Conservation (phyloP, 2,888 invertebrate species). For the Nymphalis urticae region DNA sequence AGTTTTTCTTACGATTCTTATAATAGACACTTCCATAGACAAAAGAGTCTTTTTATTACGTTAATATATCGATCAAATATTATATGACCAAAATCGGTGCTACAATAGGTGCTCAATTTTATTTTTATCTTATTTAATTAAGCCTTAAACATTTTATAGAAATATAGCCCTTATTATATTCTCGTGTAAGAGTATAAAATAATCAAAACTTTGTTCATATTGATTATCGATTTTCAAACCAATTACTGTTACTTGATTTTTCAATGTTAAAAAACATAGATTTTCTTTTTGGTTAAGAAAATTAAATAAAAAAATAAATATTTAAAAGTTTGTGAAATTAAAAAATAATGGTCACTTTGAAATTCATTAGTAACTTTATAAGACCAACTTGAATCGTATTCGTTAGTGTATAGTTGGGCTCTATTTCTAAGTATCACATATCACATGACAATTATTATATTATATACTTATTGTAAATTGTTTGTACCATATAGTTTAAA, state of each 20-base stretch:
- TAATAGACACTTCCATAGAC: background rate
- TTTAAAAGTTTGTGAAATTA: too few relatives aligned
- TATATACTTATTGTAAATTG: constrained; percentile 61
- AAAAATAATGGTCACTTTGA: too few relatives aligned
- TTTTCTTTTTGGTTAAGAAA: too few relatives aligned
- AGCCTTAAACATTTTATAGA: constrained; percentile 26
- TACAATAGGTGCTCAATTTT: constrained; percentile 62
- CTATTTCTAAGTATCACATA: constrained; percentile 58
- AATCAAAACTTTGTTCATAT: background rate
- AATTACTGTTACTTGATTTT: background rate
- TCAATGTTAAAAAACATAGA: background rate
- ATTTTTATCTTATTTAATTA: constrained; percentile 28
- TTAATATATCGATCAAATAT: background rate
- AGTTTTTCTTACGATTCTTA: background rate
- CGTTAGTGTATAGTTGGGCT: constrained; percentile 19
- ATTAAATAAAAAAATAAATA: too few relatives aligned
- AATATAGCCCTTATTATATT: constrained; percentile 22
- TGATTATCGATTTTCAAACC: too few relatives aligned
- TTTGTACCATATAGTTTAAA: constrained; percentile 76
- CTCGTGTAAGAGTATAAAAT: background rate
- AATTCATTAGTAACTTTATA: too few relatives aligned
- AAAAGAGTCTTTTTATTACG: background rate
- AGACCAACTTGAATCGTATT: background rate
- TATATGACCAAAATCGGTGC: constrained; percentile 55
- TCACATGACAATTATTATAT: constrained; percentile 65